These are phyloP conservation scores for Drosophila pseudotakahashii DNA, from an alignment of 2,888 invertebrate species.

Conservation along the genomic window DNA sequence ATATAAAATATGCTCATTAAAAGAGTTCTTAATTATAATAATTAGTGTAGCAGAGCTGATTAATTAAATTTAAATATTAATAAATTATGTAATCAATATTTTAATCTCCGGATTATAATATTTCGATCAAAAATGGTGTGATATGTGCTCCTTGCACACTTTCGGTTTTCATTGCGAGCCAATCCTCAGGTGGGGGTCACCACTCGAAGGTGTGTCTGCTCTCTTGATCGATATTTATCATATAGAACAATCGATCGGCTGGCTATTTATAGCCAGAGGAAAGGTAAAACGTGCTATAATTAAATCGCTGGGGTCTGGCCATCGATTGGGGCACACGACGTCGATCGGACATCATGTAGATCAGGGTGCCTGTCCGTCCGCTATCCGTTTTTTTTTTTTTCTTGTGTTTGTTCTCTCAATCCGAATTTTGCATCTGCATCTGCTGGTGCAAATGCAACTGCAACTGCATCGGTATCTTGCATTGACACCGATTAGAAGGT, in stretches of 20 bases:
- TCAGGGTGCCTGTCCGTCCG: slow-evolving; percentile 49
- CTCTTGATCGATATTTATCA: slow-evolving; percentile 24
- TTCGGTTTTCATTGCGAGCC: slow-evolving; percentile 1
- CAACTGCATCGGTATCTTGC: slow-evolving; percentile 52
- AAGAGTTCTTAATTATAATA: too few relatives aligned
- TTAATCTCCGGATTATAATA: background rate
- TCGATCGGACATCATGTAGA: slow-evolving; percentile 43
- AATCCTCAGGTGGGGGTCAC: slow-evolving; percentile 27
- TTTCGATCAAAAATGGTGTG: background rate
- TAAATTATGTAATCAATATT: too few relatives aligned
- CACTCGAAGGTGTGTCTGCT: slow-evolving; percentile 42
- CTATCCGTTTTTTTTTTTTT: background rate
- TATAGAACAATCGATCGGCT: slow-evolving; percentile 27
- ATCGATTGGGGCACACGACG: slow-evolving; percentile 78
- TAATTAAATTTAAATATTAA: too few relatives aligned
- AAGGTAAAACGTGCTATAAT: slow-evolving; percentile 68
- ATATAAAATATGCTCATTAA: background rate
- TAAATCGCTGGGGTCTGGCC: slow-evolving; percentile 59
- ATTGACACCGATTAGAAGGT: slow-evolving; percentile 81
- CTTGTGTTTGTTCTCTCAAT: slow-evolving; percentile 24
- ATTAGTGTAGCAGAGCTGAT: too few relatives aligned
- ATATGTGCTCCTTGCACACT: background rate
- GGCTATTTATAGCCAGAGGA: slow-evolving; percentile 57
- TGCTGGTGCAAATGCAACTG: background rate
- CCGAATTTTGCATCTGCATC: slow-evolving; percentile 13